phyloP scores from a whole-genome alignment of 1,140 invertebrate species.

The Papilio machaon region DNA sequence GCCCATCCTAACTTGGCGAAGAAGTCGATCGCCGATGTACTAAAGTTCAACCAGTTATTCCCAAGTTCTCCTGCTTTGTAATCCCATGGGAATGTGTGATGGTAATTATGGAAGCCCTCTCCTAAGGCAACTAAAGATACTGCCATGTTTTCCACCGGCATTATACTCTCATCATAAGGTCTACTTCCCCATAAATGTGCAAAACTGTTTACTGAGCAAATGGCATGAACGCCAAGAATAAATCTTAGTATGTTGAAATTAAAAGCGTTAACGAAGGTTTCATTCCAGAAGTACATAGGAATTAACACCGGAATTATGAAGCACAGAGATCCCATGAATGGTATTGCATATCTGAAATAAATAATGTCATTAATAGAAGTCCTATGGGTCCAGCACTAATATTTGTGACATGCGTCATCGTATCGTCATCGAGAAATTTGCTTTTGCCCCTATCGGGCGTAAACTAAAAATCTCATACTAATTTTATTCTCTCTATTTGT shows the following conservation, averaged over 20 bases:
- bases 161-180: slow-evolving; percentile 41
- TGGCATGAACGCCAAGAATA: slow-evolving; percentile 19
- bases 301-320: slow-evolving; percentile 31
- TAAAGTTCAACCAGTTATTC: slow-evolving; percentile 83
- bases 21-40: slow-evolving; percentile 85
- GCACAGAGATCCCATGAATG: neutral
- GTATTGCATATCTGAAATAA: neutral
- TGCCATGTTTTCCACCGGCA: slow-evolving; percentile 11
- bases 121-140: slow-evolving; percentile 36
- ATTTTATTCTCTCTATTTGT: no score
- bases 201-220: slow-evolving; percentile 40
- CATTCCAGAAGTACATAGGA: slow-evolving; percentile 40
- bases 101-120: slow-evolving; percentile 41
- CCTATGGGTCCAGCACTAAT: no score
- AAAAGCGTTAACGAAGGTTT: slow-evolving; percentile 36
- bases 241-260: slow-evolving; percentile 37
- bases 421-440: no score
- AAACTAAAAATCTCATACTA: no score
- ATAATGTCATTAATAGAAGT: neutral
- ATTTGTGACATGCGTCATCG: no score
- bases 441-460: no score
- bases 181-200: slow-evolving; percentile 39
- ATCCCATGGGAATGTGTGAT: slow-evolving; percentile 41
- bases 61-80: slow-evolving; percentile 85
- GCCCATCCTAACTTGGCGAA: slow-evolving; percentile 85